Percentiles rank a stretch among this genome's conserved stretches.
These are phyloP conservation scores for Triplophysa tibetana DNA, from an alignment of 2,113 vertebrate genomes.

Conservation along the genomic window DNA sequence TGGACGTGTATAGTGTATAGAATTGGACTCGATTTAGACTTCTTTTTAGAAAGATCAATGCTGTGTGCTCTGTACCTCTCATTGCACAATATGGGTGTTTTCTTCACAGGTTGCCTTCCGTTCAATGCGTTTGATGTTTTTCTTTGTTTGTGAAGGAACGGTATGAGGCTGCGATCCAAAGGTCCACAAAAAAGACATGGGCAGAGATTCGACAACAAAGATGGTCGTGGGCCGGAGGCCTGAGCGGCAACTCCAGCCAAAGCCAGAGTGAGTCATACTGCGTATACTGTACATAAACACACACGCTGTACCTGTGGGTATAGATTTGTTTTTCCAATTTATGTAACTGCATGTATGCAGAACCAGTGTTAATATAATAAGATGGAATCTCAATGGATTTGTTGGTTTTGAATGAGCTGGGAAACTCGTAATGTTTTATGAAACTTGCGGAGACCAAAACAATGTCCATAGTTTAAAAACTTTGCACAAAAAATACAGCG, in stretches of 20 bases:
- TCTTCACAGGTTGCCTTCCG: background rate
- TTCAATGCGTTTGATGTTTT: background rate
- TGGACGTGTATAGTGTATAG: background rate
- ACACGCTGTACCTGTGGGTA: background rate
- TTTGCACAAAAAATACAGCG: too few relatives aligned
- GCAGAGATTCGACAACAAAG: slow-evolving; percentile 95
- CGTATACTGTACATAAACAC: background rate
- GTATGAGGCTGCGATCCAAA: slow-evolving; percentile 91
- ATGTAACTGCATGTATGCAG: background rate
- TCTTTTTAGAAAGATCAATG: background rate
- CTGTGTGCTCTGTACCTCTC: background rate
- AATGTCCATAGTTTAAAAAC: background rate
- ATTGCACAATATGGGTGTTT: background rate
- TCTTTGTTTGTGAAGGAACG: slow-evolving; percentile 77
- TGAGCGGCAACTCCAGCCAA: slow-evolving; percentile 83
- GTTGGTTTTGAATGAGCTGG: too few relatives aligned
- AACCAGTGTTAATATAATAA: background rate
- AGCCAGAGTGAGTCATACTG: slow-evolving; percentile 82
- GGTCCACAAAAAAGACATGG: slow-evolving; percentile 94
- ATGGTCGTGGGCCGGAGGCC: slow-evolving; percentile 91
- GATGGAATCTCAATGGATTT: background rate
- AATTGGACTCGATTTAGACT: too few relatives aligned
- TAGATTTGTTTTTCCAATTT: background rate
- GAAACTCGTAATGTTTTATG: too few relatives aligned
- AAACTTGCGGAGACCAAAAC: too few relatives aligned